Percentiles rank a stretch among this genome's conserved stretches.
phyloP scores from a whole-genome alignment of 2,888 invertebrate genomes.

The Conomelus anceps region DNA sequence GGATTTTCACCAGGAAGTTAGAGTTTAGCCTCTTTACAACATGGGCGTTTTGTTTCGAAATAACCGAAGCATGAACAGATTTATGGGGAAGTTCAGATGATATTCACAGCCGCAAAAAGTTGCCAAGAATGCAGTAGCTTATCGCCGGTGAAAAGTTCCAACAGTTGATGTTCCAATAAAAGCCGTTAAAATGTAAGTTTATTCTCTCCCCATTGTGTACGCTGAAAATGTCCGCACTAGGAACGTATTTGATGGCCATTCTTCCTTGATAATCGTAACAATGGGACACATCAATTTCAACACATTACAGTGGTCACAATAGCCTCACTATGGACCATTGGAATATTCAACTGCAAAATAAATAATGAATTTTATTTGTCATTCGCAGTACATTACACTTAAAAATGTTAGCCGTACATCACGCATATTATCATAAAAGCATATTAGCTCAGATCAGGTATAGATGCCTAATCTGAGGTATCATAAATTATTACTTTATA shows the following conservation, averaged over 20 bases:
- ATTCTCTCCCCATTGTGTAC: background rate
- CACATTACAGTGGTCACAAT: background rate
- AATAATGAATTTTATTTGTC: background rate
- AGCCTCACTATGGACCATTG: background rate
- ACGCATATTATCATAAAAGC: background rate
- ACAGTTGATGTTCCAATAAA: background rate
- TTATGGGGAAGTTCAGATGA: background rate
- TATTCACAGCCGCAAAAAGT: background rate
- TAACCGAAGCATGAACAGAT: background rate
- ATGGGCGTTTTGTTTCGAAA: background rate
- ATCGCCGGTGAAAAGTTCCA: background rate
- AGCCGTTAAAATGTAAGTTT: background rate
- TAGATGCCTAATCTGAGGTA: no score
- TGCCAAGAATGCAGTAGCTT: background rate
- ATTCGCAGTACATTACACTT: background rate
- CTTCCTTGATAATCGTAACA: background rate
- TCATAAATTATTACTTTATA: no score
- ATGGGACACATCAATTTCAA: background rate
- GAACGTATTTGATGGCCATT: background rate
- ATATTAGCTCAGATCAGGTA: no score
- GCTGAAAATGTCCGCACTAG: no score
- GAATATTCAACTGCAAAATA: background rate
- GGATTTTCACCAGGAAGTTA: background rate
- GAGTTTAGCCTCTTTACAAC: background rate
- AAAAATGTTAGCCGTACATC: background rate